Percentiles rank a stretch among this genome's conserved stretches.
Evolutionary conservation across 2,888 invertebrate genomes (phyloP).

Genomic region (Caenorhabditis becei): DNA sequence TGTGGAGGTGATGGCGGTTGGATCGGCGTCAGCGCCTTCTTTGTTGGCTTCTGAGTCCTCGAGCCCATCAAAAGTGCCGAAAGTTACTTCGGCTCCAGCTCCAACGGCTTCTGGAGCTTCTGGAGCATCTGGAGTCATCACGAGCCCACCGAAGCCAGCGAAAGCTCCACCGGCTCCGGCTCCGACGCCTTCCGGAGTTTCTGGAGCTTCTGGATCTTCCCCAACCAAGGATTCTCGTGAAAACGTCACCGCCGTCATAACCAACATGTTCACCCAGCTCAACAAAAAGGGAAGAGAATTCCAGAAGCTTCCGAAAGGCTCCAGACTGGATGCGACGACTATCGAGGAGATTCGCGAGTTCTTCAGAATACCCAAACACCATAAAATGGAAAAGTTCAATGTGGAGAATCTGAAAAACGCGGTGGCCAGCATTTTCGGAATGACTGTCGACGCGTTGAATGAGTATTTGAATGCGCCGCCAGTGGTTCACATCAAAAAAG

Average conservation of each 20-base stretch:
- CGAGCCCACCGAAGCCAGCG: too few species aligned
- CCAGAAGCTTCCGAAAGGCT: not conserved
- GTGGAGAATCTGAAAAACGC: not conserved
- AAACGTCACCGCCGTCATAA: not conserved
- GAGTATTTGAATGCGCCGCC: not conserved
- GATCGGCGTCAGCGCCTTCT: not conserved
- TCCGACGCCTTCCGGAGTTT: too few species aligned
- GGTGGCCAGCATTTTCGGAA: not conserved
- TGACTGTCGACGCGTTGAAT: not conserved
- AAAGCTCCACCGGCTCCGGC: not conserved
- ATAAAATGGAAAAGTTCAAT: not conserved
- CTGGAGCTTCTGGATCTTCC: too few species aligned
- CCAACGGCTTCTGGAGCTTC: too few species aligned
- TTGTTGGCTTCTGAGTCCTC: not conserved
- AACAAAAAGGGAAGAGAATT: not conserved
- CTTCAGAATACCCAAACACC: not conserved
- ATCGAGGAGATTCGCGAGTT: not conserved
- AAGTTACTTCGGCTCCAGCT: too few species aligned
- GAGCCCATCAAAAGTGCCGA: not conserved
- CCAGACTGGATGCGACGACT: not conserved
- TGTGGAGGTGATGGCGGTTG: too few species aligned
- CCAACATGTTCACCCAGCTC: not conserved
- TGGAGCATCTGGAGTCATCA: too few species aligned
- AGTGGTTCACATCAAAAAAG: conserved; percentile 1
- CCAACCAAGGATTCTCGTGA: too few species aligned